phyloP scores from a whole-genome alignment of 2,113 vertebrate genomes.

The Seriola rivoliana region DNA sequence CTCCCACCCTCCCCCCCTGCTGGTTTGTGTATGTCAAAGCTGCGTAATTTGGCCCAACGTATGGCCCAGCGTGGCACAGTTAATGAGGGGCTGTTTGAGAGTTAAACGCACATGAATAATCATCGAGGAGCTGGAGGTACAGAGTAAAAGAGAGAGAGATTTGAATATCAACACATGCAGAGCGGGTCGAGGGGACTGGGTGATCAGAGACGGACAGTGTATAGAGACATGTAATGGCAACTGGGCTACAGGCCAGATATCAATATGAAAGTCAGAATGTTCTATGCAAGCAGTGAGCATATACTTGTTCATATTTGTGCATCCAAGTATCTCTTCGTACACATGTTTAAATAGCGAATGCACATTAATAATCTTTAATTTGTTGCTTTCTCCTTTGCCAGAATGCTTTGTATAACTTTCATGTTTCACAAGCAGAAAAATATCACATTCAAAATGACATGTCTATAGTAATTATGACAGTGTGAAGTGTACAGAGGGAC shows the following conservation, averaged over 20 bases:
- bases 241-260: constrained; percentile 41
- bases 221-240: constrained; percentile 34
- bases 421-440: constrained; percentile 1
- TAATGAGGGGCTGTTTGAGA: constrained; percentile 82
- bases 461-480: no score
- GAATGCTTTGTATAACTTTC: no score
- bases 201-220: constrained; percentile 64
- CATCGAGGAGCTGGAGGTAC: constrained; percentile 64
- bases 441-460: no score
- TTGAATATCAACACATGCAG: constrained; percentile 70
- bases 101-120: constrained; percentile 84
- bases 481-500: no score
- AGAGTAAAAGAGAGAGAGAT: constrained; percentile 51
- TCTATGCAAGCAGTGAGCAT: not conserved
- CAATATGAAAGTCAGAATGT: constrained; percentile 18
- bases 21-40: constrained; percentile 83
- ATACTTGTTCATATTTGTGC: not conserved
- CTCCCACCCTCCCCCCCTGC: constrained; percentile 46
- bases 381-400: not conserved
- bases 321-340: not conserved
- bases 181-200: constrained; percentile 41
- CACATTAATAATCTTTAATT: not conserved
- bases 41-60: constrained; percentile 80
- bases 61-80: constrained; percentile 79
- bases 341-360: not conserved